These are phyloP conservation scores for Origma solitaria DNA, from an alignment of 2,113 vertebrate genomes.

Conservation along the genomic window DNA sequence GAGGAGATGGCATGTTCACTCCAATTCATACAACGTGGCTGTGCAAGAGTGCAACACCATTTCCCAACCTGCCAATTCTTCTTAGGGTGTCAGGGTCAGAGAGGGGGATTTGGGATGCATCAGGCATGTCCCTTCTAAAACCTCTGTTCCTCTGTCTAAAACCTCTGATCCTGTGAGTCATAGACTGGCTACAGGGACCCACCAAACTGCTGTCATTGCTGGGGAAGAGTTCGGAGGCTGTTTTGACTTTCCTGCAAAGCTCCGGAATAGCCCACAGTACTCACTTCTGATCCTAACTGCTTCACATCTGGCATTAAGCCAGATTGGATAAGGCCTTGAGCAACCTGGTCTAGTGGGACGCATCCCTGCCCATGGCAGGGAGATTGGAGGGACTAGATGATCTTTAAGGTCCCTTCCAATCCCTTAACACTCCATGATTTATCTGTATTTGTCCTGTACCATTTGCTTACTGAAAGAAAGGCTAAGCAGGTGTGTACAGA, in stretches of 20 bases:
- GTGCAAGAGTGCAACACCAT: neutral
- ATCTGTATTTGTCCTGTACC: neutral
- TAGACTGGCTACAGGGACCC: neutral
- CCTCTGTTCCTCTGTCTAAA: neutral
- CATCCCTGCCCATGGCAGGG: rapidly evolving
- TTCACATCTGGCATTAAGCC: neutral
- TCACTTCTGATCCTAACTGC: neutral
- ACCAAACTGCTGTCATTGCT: neutral
- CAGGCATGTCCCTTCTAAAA: neutral
- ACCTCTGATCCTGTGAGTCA: neutral
- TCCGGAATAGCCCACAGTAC: neutral
- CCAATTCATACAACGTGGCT: neutral
- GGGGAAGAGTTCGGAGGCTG: neutral
- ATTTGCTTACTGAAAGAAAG: neutral
- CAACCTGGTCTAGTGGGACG: neutral
- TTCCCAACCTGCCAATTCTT: neutral
- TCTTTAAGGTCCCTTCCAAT: neutral
- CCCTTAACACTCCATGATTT: neutral
- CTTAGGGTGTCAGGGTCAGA: neutral
- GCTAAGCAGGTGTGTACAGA: neutral
- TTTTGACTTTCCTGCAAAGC: neutral
- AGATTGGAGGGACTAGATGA: neutral
- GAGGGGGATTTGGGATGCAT: neutral
- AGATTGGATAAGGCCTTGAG: neutral
- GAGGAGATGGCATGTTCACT: neutral